These are phyloP conservation scores for Meghimatium bilineatum DNA, from an alignment of 2,888 invertebrate species.

Conservation along the genomic window DNA sequence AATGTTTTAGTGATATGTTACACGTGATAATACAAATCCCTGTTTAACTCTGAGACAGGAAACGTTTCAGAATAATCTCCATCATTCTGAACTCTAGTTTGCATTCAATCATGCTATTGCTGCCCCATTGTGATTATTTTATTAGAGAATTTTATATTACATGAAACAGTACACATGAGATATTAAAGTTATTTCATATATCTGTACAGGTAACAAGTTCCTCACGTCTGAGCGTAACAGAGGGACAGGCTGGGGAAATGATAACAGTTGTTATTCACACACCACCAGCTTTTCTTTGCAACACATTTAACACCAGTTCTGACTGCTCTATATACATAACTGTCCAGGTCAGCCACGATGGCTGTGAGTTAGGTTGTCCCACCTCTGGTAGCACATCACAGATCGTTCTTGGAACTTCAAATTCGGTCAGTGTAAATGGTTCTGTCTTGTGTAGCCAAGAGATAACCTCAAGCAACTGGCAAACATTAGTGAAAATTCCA, in stretches of 20 bases:
- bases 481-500: conserved; percentile 41
- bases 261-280: conserved; percentile 47
- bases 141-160: not conserved
- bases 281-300: conserved; percentile 59
- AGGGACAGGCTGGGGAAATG: conserved; percentile 51
- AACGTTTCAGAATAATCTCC: no score
- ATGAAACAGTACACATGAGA: not conserved
- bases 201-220: conserved; percentile 50
- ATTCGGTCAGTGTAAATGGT: conserved; percentile 10
- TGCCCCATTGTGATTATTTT: not conserved
- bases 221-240: conserved; percentile 45
- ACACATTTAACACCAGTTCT: conserved; percentile 25
- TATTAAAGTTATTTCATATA: not conserved
- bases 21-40: no score
- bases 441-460: conserved; percentile 53
- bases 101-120: no score
- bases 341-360: conserved; percentile 23
- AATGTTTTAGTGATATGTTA: no score
- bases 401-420: conserved; percentile 53
- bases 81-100: no score
- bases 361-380: conserved; percentile 36
- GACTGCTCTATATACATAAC: conserved; percentile 51
- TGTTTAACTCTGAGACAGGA: no score
- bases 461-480: conserved; percentile 57
- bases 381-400: conserved; percentile 51